Conservation (phyloP, 1,140 invertebrate species). For the Magallana ariakensis region DNA sequence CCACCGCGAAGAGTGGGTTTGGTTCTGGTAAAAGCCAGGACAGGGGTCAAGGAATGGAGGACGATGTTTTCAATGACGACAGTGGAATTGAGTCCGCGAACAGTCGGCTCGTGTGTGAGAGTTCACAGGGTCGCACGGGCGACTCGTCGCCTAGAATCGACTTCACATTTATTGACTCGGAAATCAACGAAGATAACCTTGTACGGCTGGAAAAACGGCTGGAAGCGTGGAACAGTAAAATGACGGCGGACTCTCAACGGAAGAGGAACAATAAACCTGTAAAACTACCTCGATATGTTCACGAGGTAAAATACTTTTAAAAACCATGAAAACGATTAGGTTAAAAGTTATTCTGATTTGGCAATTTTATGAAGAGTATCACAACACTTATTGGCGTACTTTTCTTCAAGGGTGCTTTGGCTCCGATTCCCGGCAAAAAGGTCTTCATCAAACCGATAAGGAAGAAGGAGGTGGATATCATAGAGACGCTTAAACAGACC, state of each 20-base stretch:
- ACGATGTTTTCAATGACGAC: background rate
- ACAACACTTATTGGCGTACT: too few relatives aligned
- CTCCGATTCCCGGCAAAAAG: conserved; percentile 66
- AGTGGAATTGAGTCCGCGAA: background rate
- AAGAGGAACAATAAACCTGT: conserved; percentile 49
- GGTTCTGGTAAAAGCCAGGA: background rate
- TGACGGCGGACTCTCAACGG: conserved; percentile 40
- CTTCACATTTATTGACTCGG: conserved; percentile 28
- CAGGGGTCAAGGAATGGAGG: background rate
- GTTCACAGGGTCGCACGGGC: conserved; percentile 5
- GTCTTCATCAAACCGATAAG: conserved; percentile 60
- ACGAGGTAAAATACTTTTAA: conserved; percentile 61
- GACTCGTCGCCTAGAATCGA: conserved; percentile 16
- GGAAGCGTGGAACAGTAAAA: conserved; percentile 64
- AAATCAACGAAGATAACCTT: conserved; percentile 62
- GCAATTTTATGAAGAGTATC: too few relatives aligned
- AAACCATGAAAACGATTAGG: too few relatives aligned
- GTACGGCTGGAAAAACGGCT: conserved; percentile 61
- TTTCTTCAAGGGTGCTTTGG: conserved; percentile 51
- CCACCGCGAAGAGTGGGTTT: background rate
- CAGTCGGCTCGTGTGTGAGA: conserved; percentile 16
- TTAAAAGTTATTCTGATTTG: too few relatives aligned
- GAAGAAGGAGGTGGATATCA: conserved; percentile 47
- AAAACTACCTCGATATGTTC: conserved; percentile 59
- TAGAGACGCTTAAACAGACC: conserved; percentile 32